Conservation (phyloP, 2,113 vertebrate species). For the Bufo gargarizans region DNA sequence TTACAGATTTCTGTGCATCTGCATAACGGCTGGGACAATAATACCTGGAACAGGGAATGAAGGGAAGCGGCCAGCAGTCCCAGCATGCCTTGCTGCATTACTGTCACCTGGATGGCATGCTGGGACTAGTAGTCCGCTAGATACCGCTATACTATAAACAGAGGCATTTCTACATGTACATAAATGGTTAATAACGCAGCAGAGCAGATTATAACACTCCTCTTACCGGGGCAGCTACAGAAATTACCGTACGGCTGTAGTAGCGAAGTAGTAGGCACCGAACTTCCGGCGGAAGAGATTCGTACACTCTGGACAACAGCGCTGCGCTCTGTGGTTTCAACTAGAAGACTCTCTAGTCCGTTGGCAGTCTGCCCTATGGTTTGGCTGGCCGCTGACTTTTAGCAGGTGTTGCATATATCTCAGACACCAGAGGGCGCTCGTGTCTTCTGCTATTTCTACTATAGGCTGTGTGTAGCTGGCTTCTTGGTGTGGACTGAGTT, state of each 20-base stretch:
- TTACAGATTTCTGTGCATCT: too few relatives aligned
- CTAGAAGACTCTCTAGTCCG: neutral
- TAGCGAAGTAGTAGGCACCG: too few relatives aligned
- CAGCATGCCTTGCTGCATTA: neutral
- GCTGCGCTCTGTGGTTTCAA: neutral
- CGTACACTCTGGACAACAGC: neutral
- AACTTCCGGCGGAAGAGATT: slow-evolving; percentile 17
- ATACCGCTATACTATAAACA: neutral
- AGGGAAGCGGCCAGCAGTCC: neutral
- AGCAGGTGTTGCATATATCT: neutral
- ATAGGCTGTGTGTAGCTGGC: too few relatives aligned
- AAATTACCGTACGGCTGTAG: neutral
- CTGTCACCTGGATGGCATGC: neutral
- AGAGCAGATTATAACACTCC: neutral
- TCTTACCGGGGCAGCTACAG: neutral
- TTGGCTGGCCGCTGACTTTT: too few relatives aligned
- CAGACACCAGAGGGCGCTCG: neutral
- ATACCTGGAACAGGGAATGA: too few relatives aligned
- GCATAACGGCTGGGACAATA: too few relatives aligned
- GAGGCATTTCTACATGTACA: neutral
- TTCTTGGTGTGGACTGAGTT: too few relatives aligned
- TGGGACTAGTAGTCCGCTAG: neutral
- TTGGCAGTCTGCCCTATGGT: neutral
- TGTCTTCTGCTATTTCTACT: too few relatives aligned
- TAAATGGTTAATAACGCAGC: too few relatives aligned